Evolutionary conservation across 2,888 invertebrate species (phyloP).

Genomic region (Theodoxus fluviatilis): DNA sequence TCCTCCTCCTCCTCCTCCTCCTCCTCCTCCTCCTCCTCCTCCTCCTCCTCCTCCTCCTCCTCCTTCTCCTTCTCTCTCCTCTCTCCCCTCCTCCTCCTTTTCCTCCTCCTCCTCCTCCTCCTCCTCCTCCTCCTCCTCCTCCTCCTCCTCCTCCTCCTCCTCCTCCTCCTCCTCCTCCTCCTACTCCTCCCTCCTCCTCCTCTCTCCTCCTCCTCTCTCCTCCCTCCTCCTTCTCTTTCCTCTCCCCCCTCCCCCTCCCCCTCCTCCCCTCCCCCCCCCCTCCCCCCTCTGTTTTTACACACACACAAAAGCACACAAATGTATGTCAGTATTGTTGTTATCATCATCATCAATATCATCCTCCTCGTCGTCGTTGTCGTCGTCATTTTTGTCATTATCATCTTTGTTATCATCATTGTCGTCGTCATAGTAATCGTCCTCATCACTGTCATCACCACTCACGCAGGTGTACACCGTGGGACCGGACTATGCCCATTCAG

Average conservation of each 20-base stretch:
- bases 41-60: neutral
- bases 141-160: neutral
- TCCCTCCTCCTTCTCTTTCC: neutral
- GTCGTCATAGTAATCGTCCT: too few relatives aligned
- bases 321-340: neutral
- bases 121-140: neutral
- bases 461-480: constrained; percentile 96
- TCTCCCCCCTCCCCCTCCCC: neutral
- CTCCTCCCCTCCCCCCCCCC: neutral
- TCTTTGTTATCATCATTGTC: neutral
- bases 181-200: neutral
- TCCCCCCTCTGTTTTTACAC: neutral
- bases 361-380: too few relatives aligned
- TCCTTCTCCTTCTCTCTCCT: neutral
- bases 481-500: constrained; percentile 99
- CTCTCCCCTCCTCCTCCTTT: constrained; percentile 4
- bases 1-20: neutral
- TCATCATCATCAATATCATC: neutral
- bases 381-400: neutral
- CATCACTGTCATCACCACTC: too few relatives aligned
- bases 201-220: constrained; percentile 15
- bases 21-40: neutral
- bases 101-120: neutral
- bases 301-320: neutral
- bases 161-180: neutral